These are phyloP conservation scores for Chiloscyllium plagiosum DNA, from an alignment of 2,113 vertebrate genomes.

Conservation along the genomic window DNA sequence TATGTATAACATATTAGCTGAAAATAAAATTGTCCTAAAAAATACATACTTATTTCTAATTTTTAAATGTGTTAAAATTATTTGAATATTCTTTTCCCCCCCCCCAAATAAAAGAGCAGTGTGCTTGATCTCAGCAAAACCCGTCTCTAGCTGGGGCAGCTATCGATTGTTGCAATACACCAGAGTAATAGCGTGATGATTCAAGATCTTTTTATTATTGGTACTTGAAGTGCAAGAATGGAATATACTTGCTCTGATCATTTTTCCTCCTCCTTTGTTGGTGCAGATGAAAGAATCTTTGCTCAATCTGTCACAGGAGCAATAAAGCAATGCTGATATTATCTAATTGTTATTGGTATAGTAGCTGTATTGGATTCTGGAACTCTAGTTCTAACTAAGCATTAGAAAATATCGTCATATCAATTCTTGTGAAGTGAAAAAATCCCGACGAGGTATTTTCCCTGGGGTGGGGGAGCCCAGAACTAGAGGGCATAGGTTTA, in stretches of 20 bases:
- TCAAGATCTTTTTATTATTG: too few relatives aligned
- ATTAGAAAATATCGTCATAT: background rate
- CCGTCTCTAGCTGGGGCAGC: too few relatives aligned
- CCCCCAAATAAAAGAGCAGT: background rate
- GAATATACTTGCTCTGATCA: background rate
- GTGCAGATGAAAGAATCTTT: background rate
- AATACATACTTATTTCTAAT: background rate
- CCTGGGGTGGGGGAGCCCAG: too few relatives aligned
- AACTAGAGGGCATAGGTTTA: too few relatives aligned
- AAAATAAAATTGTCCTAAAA: background rate
- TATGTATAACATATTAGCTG: slow-evolving; percentile 47
- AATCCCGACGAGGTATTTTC: too few relatives aligned
- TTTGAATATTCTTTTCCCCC: background rate
- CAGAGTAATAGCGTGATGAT: background rate
- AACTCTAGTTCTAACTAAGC: background rate
- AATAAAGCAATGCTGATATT: background rate
- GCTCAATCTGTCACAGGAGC: too few relatives aligned
- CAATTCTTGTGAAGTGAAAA: background rate
- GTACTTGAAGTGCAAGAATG: background rate
- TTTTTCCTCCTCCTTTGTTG: background rate
- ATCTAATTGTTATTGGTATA: background rate
- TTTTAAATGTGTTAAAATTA: background rate
- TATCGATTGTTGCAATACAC: background rate
- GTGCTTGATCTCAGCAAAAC: background rate
- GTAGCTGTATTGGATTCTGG: background rate